These are phyloP conservation scores for Silurus glanis DNA, from an alignment of 2,113 vertebrate species.

Conservation along the genomic window DNA sequence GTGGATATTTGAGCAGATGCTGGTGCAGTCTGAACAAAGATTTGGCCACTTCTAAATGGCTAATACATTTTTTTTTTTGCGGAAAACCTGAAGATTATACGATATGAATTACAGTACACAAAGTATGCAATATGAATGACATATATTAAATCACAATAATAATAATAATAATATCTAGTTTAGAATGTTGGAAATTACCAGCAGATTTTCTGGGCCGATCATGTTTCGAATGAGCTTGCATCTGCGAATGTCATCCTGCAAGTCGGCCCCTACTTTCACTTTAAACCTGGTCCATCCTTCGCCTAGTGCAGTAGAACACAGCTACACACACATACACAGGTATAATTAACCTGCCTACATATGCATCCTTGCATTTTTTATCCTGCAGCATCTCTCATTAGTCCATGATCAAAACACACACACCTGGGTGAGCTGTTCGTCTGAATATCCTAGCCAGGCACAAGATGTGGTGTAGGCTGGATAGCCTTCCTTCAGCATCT, in stretches of 20 bases:
- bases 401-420: slow-evolving; percentile 6
- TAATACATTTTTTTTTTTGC: too few relatives aligned
- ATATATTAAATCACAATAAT: not conserved
- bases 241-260: slow-evolving; percentile 76
- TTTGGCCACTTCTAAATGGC: not conserved
- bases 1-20: not conserved
- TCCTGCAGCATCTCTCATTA: slow-evolving; percentile 17
- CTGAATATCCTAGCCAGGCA: slow-evolving; percentile 77
- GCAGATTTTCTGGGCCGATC: slow-evolving; percentile 71
- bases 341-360: not conserved
- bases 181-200: slow-evolving; percentile 58
- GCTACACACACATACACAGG: slow-evolving; percentile 50
- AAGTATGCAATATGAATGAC: too few relatives aligned
- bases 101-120: too few relatives aligned
- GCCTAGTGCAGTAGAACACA: slow-evolving; percentile 66
- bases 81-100: too few relatives aligned
- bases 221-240: slow-evolving; percentile 73
- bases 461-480: slow-evolving; percentile 78
- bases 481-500: slow-evolving; percentile 73
- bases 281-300: slow-evolving; percentile 76
- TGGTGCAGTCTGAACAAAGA: not conserved
- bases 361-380: not conserved
- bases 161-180: not conserved
- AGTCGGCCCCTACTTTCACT: slow-evolving; percentile 78
- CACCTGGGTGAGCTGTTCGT: slow-evolving; percentile 75